These are phyloP conservation scores for Thryonomys swinderianus DNA, from an alignment of 2,113 vertebrate genomes.

Conservation along the genomic window DNA sequence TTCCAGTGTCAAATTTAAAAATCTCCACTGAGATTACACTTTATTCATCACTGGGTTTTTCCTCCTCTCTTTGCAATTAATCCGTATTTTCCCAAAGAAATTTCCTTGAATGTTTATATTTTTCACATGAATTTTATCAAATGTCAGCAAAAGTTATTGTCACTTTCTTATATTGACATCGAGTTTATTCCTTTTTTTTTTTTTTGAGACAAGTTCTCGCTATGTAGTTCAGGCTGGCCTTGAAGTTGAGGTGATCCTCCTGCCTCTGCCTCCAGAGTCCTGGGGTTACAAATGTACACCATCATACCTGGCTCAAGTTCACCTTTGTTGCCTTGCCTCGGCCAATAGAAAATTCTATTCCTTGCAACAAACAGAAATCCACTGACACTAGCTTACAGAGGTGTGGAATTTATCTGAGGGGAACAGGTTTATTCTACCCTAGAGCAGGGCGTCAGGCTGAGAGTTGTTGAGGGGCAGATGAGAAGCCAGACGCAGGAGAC, in stretches of 20 bases:
- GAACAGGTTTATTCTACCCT: not conserved
- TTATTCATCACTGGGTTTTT: not conserved
- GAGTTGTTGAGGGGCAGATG: not conserved
- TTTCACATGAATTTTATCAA: slow-evolving; percentile 27
- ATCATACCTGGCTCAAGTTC: not conserved
- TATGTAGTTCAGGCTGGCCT: not conserved
- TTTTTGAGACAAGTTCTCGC: not conserved
- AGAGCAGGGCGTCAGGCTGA: not conserved
- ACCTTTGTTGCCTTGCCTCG: not conserved
- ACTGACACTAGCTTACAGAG: slow-evolving; percentile 20
- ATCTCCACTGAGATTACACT: not conserved
- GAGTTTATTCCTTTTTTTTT: not conserved
- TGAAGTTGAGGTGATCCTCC: not conserved
- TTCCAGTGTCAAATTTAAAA: not conserved
- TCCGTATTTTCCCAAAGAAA: not conserved
- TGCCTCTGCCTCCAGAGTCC: not conserved
- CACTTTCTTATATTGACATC: not conserved
- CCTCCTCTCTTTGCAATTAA: not conserved
- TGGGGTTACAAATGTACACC: not conserved
- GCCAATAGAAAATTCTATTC: not conserved
- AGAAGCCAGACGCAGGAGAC: not conserved
- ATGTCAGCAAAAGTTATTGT: slow-evolving; percentile 13
- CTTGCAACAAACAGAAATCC: slow-evolving; percentile 23
- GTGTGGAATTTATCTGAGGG: not conserved
- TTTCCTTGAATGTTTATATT: slow-evolving; percentile 16